A percentile compares a stretch with the other conserved stretches of the same genome.
These are phyloP conservation scores for Thalassaphorura encarpata DNA, from an alignment of 1,140 invertebrate species.

Conservation along the genomic window DNA sequence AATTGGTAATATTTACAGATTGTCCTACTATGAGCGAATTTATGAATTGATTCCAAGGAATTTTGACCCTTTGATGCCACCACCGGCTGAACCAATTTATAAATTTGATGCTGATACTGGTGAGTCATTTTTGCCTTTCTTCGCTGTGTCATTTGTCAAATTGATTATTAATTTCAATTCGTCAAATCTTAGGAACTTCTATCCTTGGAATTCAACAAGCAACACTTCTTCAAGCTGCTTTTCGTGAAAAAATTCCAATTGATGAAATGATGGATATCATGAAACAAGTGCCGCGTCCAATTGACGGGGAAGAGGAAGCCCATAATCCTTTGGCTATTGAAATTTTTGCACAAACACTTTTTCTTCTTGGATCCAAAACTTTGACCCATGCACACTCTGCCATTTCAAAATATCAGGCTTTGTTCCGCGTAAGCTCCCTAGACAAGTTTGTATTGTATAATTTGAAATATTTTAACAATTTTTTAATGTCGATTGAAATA, in stretches of 20 bases:
- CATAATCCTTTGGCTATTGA: constrained; percentile 89
- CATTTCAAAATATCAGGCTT: constrained; percentile 90
- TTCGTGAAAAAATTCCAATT: constrained; percentile 75
- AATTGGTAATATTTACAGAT: constrained; percentile 48
- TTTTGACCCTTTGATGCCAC: constrained; percentile 76
- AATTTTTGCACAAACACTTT: constrained; percentile 88
- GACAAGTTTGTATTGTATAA: neutral
- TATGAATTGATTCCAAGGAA: constrained; percentile 80
- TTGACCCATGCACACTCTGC: constrained; percentile 97
- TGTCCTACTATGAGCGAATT: constrained; percentile 91
- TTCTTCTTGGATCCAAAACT: constrained; percentile 89
- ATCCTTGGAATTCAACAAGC: constrained; percentile 72
- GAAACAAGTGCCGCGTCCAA: constrained; percentile 68
- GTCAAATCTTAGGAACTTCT: constrained; percentile 31
- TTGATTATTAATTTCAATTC: neutral
- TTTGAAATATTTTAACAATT: neutral
- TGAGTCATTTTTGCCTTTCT: constrained; percentile 35
- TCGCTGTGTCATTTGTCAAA: neutral
- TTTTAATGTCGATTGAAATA: constrained; percentile 19
- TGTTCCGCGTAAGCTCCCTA: constrained; percentile 63
- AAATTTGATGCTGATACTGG: constrained; percentile 73
- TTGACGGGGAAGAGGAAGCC: constrained; percentile 55
- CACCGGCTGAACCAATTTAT: constrained; percentile 62
- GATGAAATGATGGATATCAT: constrained; percentile 85
- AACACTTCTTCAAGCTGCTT: constrained; percentile 69